Percentiles rank a stretch among this genome's conserved stretches.
These are phyloP conservation scores for Drosophila borealis DNA, from an alignment of 2,888 invertebrate genomes.

Conservation along the genomic window DNA sequence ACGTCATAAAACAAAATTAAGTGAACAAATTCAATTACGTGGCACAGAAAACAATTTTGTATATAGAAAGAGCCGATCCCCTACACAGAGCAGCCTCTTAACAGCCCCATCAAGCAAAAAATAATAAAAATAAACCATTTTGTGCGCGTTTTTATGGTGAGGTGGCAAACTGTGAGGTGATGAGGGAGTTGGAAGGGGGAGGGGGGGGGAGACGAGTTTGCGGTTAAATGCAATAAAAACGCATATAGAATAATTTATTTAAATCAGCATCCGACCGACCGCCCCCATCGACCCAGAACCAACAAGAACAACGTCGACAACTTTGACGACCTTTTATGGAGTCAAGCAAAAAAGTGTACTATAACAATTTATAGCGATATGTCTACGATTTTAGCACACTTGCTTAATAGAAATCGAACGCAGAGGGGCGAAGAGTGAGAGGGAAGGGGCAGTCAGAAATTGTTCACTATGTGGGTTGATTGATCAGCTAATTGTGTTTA, in stretches of 20 bases:
- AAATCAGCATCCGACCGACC: constrained; percentile 65
- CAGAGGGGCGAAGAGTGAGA: no score
- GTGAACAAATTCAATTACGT: constrained; percentile 65
- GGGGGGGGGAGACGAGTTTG: neutral
- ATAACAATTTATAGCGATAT: constrained; percentile 53
- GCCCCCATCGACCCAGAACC: constrained; percentile 58
- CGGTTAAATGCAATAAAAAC: constrained; percentile 59
- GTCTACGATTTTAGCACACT: constrained; percentile 20
- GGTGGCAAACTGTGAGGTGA: constrained; percentile 7
- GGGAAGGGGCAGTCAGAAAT: neutral
- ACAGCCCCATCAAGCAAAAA: neutral
- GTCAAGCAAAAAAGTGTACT: constrained; percentile 48
- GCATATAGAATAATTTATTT: constrained; percentile 80
- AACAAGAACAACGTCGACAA: constrained; percentile 38
- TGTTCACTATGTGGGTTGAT: constrained; percentile 48
- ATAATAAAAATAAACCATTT: constrained; percentile 29
- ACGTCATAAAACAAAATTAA: constrained; percentile 42
- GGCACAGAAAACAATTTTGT: constrained; percentile 55
- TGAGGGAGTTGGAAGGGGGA: neutral
- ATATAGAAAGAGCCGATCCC: neutral
- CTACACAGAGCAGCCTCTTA: neutral
- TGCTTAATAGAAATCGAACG: neutral
- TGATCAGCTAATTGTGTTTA: constrained; percentile 53
- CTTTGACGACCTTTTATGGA: constrained; percentile 78
- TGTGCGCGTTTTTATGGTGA: constrained; percentile 33